Evolutionary conservation across 2,888 invertebrate species (phyloP).

Genomic region (Ectemnius cavifrons): DNA sequence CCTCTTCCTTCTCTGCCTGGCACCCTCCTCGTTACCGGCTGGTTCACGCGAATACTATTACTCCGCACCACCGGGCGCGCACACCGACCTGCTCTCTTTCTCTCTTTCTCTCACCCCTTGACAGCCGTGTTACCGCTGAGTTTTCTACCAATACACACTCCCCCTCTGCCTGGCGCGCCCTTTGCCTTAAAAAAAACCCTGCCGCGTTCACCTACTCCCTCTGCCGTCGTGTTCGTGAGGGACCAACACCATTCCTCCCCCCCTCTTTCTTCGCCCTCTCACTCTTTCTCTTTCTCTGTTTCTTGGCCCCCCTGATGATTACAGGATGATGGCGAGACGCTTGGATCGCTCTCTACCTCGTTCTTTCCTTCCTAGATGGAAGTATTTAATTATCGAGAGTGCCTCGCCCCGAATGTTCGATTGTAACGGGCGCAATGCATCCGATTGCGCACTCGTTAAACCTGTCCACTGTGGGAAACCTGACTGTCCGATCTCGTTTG

Average conservation of each 20-base stretch:
- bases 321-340: too few relatives aligned
- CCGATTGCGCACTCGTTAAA: constrained; percentile 28
- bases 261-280: constrained; percentile 13
- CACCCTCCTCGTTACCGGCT: constrained; percentile 19
- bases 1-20: background rate
- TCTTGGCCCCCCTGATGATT: background rate
- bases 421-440: too few relatives aligned
- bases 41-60: constrained; percentile 43
- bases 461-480: constrained; percentile 35
- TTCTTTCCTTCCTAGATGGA: too few relatives aligned
- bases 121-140: constrained; percentile 54
- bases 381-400: background rate
- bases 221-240: constrained; percentile 11
- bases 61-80: constrained; percentile 21
- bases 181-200: constrained; percentile 36
- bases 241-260: background rate
- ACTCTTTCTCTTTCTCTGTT: constrained; percentile 10
- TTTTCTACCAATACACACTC: constrained; percentile 29
- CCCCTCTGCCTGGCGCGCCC: constrained; percentile 45
- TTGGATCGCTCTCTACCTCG: background rate
- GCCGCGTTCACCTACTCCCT: constrained; percentile 15
- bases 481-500: background rate
- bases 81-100: constrained; percentile 24
- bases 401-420: background rate
- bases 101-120: constrained; percentile 24